Evolutionary conservation across 2,888 invertebrate species (phyloP).

Genomic region (Sicus ferrugineus): DNA sequence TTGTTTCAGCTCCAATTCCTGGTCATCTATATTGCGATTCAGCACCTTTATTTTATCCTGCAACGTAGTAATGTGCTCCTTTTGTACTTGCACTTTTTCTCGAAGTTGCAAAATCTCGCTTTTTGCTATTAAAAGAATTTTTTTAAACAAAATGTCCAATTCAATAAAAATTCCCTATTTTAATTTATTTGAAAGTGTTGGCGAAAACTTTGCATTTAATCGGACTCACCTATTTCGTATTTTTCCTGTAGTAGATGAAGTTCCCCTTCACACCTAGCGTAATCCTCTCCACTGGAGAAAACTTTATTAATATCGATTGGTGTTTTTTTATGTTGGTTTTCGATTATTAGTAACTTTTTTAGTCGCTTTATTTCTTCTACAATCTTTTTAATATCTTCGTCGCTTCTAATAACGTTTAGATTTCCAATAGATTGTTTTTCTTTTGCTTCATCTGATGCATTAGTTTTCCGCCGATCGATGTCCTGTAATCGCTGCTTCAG

Average conservation of each 20-base stretch:
- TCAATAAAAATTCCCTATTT: background rate
- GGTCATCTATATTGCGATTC: conserved; percentile 71
- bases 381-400: conserved; percentile 66
- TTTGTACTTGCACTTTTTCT: conserved; percentile 63
- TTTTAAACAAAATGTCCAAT: background rate
- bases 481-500: conserved; percentile 62
- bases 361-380: conserved; percentile 73
- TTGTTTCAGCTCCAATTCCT: conserved; percentile 71
- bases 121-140: too few relatives aligned
- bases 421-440: background rate
- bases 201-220: background rate
- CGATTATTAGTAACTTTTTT: conserved; percentile 69
- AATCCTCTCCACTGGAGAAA: conserved; percentile 64
- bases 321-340: conserved; percentile 70
- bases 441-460: background rate
- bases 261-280: conserved; percentile 72
- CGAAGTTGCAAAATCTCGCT: conserved; percentile 50
- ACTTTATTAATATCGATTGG: conserved; percentile 70
- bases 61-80: conserved; percentile 71
- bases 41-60: conserved; percentile 74
- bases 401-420: background rate
- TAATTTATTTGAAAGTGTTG: background rate
- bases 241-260: conserved; percentile 71
- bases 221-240: conserved; percentile 68
- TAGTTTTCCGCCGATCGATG: conserved; percentile 39